Percentiles rank a stretch among this genome's conserved stretches.
phyloP scores from a whole-genome alignment of 2,797 vertebrate genomes.

The Leuciscus waleckii region DNA sequence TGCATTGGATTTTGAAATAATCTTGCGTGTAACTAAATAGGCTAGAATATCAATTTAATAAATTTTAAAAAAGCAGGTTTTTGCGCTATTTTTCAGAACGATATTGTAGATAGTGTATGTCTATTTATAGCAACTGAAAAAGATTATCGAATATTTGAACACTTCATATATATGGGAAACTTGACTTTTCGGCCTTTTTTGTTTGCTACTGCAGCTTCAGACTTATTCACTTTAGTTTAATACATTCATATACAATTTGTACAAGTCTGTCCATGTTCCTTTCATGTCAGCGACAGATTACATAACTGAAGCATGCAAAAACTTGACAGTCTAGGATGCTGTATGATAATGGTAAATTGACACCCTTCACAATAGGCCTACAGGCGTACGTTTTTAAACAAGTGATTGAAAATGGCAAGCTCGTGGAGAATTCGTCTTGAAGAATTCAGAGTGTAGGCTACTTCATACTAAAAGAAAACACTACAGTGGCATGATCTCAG shows the following conservation, averaged over 20 bases:
- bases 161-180: background rate
- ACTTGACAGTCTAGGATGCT: background rate
- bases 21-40: background rate
- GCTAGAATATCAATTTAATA: background rate
- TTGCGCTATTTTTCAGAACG: too few species aligned
- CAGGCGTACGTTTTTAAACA: background rate
- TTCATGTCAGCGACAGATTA: background rate
- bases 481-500: background rate
- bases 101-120: background rate
- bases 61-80: too few species aligned
- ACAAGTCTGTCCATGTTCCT: background rate
- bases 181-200: background rate
- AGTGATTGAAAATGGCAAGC: background rate
- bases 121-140: background rate
- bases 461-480: background rate
- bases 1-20: too few species aligned
- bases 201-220: background rate
- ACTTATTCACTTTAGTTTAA: background rate
- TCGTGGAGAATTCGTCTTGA: background rate
- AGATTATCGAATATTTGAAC: background rate
- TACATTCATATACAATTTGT: background rate
- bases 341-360: background rate
- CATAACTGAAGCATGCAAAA: background rate
- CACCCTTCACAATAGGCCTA: background rate
- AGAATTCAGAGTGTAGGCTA: background rate